Conservation (phyloP, 2,888 invertebrate genomes). For the Tiliacea citrago region DNA sequence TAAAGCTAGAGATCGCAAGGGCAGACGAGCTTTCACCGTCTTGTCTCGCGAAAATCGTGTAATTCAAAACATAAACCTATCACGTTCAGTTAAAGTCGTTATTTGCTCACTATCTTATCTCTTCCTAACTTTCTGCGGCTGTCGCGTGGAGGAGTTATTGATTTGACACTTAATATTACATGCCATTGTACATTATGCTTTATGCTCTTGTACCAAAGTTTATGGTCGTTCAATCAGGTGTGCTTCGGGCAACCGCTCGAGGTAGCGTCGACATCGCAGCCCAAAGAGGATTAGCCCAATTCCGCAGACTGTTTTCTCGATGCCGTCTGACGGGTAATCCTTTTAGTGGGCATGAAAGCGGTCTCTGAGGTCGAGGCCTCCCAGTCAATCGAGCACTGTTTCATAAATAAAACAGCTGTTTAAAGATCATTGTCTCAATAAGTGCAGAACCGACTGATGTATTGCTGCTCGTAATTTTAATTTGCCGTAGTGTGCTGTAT, state of each 20-base stretch:
- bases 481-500: conserved; percentile 52
- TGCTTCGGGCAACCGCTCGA: conserved; percentile 60
- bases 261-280: conserved; percentile 60
- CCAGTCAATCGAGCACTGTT: conserved; percentile 72
- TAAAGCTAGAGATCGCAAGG: conserved; percentile 86
- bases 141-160: conserved; percentile 81
- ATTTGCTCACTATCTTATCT: conserved; percentile 72
- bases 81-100: conserved; percentile 74
- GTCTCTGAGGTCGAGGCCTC: conserved; percentile 73
- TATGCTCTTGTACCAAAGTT: conserved; percentile 69
- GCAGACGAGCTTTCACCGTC: conserved; percentile 88
- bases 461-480: conserved; percentile 56
- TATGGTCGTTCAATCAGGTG: conserved; percentile 66
- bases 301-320: conserved; percentile 73
- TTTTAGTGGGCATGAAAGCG: conserved; percentile 74
- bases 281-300: conserved; percentile 79
- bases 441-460: conserved; percentile 65
- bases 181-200: conserved; percentile 73
- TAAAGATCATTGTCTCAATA: conserved; percentile 74
- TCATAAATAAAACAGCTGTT: conserved; percentile 73
- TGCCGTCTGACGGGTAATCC: conserved; percentile 73
- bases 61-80: conserved; percentile 76
- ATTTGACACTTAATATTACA: conserved; percentile 77
- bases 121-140: conserved; percentile 81
- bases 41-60: conserved; percentile 74